Percentiles rank a stretch among this genome's conserved stretches.
phyloP scores from a whole-genome alignment of 2,113 vertebrate species.

The Poeciliopsis turrubarensis region DNA sequence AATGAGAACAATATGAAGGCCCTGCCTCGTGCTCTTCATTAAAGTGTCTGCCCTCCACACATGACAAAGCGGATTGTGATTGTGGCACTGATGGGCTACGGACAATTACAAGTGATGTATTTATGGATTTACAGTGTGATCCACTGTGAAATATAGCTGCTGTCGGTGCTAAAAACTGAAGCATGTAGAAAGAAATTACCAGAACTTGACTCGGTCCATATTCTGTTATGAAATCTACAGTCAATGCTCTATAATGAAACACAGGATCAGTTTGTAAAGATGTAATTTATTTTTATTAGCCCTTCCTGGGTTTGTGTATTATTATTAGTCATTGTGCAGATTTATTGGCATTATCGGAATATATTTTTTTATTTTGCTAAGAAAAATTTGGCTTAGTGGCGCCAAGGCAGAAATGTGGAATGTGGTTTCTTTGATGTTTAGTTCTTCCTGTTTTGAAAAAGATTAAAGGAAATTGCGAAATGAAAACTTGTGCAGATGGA shows the following conservation, averaged over 20 bases:
- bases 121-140: slow-evolving; percentile 63
- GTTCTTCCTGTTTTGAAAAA: slow-evolving; percentile 6
- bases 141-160: slow-evolving; percentile 56
- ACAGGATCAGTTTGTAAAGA: slow-evolving; percentile 43
- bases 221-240: slow-evolving; percentile 38
- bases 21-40: slow-evolving; percentile 64
- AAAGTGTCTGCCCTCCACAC: slow-evolving; percentile 65
- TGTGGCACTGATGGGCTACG: slow-evolving; percentile 60
- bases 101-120: slow-evolving; percentile 70
- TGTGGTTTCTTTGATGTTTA: slow-evolving; percentile 9
- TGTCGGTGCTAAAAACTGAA: slow-evolving; percentile 41
- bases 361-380: slow-evolving; percentile 29
- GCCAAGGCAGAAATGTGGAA: slow-evolving; percentile 5
- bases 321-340: slow-evolving; percentile 49
- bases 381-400: slow-evolving; percentile 16
- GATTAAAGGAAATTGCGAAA: slow-evolving; percentile 12
- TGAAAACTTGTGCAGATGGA: not conserved
- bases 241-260: slow-evolving; percentile 44
- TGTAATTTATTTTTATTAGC: slow-evolving; percentile 62
- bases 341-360: slow-evolving; percentile 58
- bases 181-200: slow-evolving; percentile 31
- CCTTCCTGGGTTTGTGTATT: slow-evolving; percentile 42
- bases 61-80: slow-evolving; percentile 61
- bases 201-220: slow-evolving; percentile 24
- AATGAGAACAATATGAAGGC: slow-evolving; percentile 69